Percentiles rank a stretch among this genome's conserved stretches.
Conservation (phyloP, 1,140 invertebrate species). For the Scaptodrosophila lebanonensis region DNA sequence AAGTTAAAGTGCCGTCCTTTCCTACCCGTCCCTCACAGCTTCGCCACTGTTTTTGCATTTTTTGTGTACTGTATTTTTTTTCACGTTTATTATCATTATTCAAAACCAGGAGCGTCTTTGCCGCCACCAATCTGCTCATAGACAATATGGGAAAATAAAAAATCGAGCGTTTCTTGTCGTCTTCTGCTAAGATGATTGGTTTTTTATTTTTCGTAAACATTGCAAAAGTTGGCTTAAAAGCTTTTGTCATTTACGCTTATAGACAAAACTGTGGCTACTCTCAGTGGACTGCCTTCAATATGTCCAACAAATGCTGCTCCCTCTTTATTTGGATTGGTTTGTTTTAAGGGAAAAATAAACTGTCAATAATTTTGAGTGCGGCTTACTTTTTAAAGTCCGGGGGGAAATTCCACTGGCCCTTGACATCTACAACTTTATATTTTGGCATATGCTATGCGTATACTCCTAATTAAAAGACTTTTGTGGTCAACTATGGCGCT, state of each 20-base stretch:
- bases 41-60: constrained; percentile 49
- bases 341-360: constrained; percentile 10
- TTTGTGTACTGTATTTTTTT: constrained; percentile 3
- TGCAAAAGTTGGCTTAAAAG: constrained; percentile 63
- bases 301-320: constrained; percentile 2
- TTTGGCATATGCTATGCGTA: constrained; percentile 13
- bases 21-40: no score
- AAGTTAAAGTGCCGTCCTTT: constrained; percentile 33
- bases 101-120: no score
- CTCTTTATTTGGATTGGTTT: not conserved
- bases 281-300: no score
- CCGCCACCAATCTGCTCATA: no score
- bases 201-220: constrained; percentile 40
- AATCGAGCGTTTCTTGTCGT: constrained; percentile 13
- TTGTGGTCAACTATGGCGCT: no score
- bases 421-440: constrained; percentile 8
- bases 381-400: constrained; percentile 26
- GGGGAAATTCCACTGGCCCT: constrained; percentile 28
- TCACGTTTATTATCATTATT: no score
- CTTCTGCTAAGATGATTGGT: not conserved
- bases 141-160: not conserved
- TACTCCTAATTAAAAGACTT: not conserved
- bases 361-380: constrained; percentile 30
- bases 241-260: constrained; percentile 59
- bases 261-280: not conserved